These are phyloP conservation scores for Oncorhynchus gorbuscha DNA, from an alignment of 2,113 vertebrate species.

Conservation along the genomic window DNA sequence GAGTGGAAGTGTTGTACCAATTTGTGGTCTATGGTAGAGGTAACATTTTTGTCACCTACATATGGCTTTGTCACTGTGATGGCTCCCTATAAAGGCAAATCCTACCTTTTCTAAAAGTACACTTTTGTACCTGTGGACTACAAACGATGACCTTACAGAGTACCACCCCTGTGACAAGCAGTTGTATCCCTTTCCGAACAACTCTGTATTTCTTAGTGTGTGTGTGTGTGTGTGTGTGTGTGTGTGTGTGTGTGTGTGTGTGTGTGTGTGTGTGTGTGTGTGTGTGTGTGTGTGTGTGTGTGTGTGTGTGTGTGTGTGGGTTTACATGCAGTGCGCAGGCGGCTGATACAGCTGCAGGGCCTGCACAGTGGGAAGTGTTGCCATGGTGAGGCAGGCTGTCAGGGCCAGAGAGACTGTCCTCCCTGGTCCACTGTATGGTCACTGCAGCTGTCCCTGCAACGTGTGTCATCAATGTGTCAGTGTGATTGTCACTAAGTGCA, in stretches of 20 bases:
- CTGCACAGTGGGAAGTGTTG: constrained; percentile 73
- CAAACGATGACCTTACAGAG: no score
- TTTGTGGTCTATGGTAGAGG: no score
- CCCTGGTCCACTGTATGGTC: constrained; percentile 42
- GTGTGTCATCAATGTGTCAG: constrained; percentile 28
- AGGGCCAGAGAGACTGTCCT: constrained; percentile 61
- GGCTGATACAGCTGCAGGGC: constrained; percentile 67
- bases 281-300: background rate
- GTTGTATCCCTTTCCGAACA: no score
- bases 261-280: constrained; percentile 13
- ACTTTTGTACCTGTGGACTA: no score
- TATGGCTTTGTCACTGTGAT: no score
- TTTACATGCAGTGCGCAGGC: constrained; percentile 63
- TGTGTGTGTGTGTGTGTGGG: constrained; percentile 6
- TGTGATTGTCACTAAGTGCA: constrained; percentile 14
- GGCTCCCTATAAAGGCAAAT: no score
- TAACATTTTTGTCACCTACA: no score
- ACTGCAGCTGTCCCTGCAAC: constrained; percentile 50
- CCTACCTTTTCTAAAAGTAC: no score
- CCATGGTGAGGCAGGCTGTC: constrained; percentile 71
- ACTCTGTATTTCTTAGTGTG: no score
- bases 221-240: constrained; percentile 7
- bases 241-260: constrained; percentile 7
- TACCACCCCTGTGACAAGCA: no score
- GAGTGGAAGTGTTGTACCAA: no score